These are phyloP conservation scores for Anarrhichthys ocellatus DNA, from an alignment of 2,113 vertebrate species.

Conservation along the genomic window DNA sequence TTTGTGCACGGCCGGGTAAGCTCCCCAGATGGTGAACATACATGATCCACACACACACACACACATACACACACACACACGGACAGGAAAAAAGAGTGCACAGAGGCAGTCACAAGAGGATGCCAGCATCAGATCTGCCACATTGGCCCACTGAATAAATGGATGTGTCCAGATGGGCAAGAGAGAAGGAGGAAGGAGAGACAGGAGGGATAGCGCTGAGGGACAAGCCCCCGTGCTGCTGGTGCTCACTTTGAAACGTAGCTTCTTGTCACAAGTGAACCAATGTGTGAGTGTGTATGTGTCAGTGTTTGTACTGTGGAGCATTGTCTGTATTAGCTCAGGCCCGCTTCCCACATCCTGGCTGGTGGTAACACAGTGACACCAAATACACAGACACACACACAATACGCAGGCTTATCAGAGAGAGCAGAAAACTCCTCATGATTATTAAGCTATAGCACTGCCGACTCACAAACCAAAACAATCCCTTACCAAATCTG, in stretches of 20 bases:
- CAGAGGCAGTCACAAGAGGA: conserved; percentile 40
- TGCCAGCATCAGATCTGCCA: conserved; percentile 55
- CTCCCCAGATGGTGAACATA: conserved; percentile 56
- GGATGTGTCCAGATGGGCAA: conserved; percentile 69
- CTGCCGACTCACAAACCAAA: conserved; percentile 66
- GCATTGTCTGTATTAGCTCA: conserved; percentile 59
- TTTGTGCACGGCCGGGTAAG: conserved; percentile 59
- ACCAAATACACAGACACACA: conserved; percentile 21
- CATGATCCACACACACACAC: conserved; percentile 23
- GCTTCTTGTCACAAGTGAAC: conserved; percentile 35
- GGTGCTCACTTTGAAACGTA: conserved; percentile 46
- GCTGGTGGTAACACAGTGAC: conserved; percentile 63
- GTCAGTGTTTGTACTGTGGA: conserved; percentile 37
- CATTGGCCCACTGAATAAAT: conserved; percentile 61
- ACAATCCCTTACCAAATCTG: conserved; percentile 55
- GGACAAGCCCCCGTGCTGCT: conserved; percentile 33
- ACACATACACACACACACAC: conserved; percentile 22
- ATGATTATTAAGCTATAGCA: conserved; percentile 67
- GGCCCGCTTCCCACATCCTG: conserved; percentile 55
- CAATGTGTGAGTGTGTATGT: conserved; percentile 22
- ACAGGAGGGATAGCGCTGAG: conserved; percentile 1
- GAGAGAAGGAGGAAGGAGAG: conserved; percentile 33
- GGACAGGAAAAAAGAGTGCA: background rate
- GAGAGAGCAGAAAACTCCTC: conserved; percentile 66
- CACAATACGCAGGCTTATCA: conserved; percentile 64